Conservation (phyloP, 2,888 invertebrate species). For the Chrysotoxum bicinctum region DNA sequence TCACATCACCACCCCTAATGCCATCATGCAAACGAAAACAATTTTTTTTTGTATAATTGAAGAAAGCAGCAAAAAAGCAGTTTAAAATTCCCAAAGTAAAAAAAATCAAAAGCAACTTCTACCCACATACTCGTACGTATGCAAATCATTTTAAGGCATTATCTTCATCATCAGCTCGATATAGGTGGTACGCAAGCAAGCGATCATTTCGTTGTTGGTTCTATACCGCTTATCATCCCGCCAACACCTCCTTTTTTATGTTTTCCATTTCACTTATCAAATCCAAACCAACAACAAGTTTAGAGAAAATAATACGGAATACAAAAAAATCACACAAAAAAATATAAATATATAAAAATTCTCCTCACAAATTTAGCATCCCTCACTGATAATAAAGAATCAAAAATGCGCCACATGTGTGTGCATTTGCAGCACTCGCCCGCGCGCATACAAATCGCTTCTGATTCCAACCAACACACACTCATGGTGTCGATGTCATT, state of each 20-base stretch:
- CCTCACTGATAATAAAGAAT: conserved; percentile 59
- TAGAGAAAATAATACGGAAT: conserved; percentile 45
- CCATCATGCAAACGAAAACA: conserved; percentile 57
- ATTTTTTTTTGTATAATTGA: conserved; percentile 53
- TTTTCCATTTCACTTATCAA: conserved; percentile 51
- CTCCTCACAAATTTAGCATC: conserved; percentile 65
- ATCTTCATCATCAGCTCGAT: conserved; percentile 57
- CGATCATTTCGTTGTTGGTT: conserved; percentile 7
- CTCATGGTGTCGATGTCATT: conserved; percentile 26
- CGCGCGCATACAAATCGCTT: conserved; percentile 47
- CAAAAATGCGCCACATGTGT: conserved; percentile 50
- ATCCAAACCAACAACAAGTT: conserved; percentile 54
- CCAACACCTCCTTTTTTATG: conserved; percentile 48
- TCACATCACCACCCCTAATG: conserved; percentile 60
- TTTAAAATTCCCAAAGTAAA: conserved; percentile 20
- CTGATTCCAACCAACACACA: conserved; percentile 43
- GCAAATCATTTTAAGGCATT: conserved; percentile 55
- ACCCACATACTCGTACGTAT: conserved; percentile 56
- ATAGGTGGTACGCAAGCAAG: conserved; percentile 3
- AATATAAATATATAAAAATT: conserved; percentile 33
- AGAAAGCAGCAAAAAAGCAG: conserved; percentile 43
- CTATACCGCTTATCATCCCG: conserved; percentile 28
- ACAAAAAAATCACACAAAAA: conserved; percentile 19
- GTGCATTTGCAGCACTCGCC: conserved; percentile 51
- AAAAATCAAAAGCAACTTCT: conserved; percentile 36